A percentile compares a stretch with the other conserved stretches of the same genome.
phyloP scores from a whole-genome alignment of 2,888 invertebrate species.

The Chrysolina haemoptera region DNA sequence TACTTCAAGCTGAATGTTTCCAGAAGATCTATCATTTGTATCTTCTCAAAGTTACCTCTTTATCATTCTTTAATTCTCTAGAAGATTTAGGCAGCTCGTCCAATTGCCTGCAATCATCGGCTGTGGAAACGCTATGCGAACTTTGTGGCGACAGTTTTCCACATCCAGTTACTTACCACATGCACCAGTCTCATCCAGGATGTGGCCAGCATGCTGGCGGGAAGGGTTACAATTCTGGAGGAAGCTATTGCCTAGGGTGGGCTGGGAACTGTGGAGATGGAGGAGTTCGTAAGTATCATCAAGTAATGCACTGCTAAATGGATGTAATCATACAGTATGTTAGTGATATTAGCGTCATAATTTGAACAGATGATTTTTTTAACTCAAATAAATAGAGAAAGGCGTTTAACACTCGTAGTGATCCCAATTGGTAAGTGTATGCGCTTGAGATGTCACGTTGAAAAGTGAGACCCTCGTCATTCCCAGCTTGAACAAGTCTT shows the following conservation, averaged over 20 bases:
- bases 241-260: slow-evolving; percentile 90
- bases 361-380: no score
- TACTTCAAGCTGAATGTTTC: no score
- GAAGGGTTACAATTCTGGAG: slow-evolving; percentile 93
- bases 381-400: no score
- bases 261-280: slow-evolving; percentile 92
- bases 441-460: no score
- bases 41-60: no score
- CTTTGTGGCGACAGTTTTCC: slow-evolving; percentile 86
- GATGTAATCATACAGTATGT: no score
- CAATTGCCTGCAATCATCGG: slow-evolving; percentile 60
- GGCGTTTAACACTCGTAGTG: no score
- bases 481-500: no score
- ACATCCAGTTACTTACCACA: slow-evolving; percentile 91
- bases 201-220: slow-evolving; percentile 90
- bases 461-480: no score
- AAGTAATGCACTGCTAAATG: no score
- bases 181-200: slow-evolving; percentile 91
- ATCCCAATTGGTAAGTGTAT: no score
- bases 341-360: no score
- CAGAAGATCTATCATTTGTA: not conserved
- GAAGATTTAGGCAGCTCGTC: slow-evolving; percentile 64
- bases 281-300: slow-evolving; percentile 75
- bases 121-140: slow-evolving; percentile 78
- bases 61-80: slow-evolving; percentile 40